These are phyloP conservation scores for Nothocercus nigrocapillus DNA, from an alignment of 2,113 vertebrate species.

Conservation along the genomic window DNA sequence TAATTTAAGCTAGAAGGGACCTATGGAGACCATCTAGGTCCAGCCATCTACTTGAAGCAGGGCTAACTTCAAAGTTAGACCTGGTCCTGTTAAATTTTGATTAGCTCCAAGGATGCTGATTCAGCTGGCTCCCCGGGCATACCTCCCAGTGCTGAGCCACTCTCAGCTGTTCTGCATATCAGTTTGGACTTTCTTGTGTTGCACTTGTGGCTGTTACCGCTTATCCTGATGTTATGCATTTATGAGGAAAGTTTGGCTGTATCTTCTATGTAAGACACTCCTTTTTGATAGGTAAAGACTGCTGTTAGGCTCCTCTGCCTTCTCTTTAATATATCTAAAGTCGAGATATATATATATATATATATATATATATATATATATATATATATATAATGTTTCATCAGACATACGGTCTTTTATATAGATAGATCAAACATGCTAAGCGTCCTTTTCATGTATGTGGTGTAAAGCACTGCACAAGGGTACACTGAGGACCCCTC, in stretches of 20 bases:
- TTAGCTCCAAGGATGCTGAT: not conserved
- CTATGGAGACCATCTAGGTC: not conserved
- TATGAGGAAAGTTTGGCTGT: not conserved
- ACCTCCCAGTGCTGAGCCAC: not conserved
- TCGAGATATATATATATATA: not conserved
- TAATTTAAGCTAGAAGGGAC: not conserved
- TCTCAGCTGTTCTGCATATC: not conserved
- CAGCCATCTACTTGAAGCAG: not conserved
- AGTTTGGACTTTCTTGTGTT: not conserved
- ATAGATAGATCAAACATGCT: not conserved
- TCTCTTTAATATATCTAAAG: not conserved
- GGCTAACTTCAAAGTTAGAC: not conserved
- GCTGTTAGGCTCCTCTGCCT: not conserved
- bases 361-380: not conserved
- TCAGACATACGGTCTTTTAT: not conserved
- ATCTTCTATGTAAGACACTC: not conserved
- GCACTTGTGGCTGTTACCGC: not conserved
- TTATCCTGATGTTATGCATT: not conserved
- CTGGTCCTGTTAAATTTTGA: not conserved
- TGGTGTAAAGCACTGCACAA: not conserved
- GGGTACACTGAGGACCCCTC: not conserved
- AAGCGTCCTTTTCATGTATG: not conserved
- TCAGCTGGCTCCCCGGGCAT: fast-evolving
- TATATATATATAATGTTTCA: not conserved
- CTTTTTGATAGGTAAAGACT: not conserved